phyloP scores from a whole-genome alignment of 2,888 invertebrate species.

The Liposcelis brunnea region DNA sequence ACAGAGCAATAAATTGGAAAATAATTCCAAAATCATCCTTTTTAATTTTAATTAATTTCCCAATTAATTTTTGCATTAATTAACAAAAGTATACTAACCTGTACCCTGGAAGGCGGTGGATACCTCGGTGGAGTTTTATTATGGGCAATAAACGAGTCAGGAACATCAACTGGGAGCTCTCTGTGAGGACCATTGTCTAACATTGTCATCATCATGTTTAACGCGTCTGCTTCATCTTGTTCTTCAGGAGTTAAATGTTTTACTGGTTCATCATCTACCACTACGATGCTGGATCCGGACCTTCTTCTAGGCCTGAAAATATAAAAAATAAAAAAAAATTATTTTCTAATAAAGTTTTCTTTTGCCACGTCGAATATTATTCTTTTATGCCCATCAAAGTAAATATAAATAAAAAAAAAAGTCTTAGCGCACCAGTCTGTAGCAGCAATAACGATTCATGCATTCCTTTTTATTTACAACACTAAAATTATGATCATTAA shows the following conservation, averaged over 20 bases:
- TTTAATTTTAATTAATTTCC: too few relatives aligned
- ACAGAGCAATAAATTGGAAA: too few relatives aligned
- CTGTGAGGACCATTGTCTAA: slow-evolving; percentile 54
- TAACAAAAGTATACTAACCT: slow-evolving; percentile 31
- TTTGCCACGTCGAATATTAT: too few relatives aligned
- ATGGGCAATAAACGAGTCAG: slow-evolving; percentile 79
- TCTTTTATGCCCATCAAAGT: background rate
- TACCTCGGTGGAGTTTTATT: slow-evolving; percentile 84
- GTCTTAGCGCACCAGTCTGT: background rate
- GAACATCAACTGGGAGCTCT: slow-evolving; percentile 98
- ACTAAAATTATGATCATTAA: slow-evolving; percentile 11
- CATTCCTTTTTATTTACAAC: background rate
- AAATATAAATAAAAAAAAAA: background rate
- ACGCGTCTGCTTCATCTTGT: slow-evolving; percentile 32
- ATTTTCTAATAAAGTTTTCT: background rate
- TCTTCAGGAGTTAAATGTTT: slow-evolving; percentile 31
- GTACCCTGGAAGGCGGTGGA: slow-evolving; percentile 53
- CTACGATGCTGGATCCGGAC: slow-evolving; percentile 65
- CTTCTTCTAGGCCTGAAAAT: slow-evolving; percentile 59
- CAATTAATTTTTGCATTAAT: too few relatives aligned
- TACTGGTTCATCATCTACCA: slow-evolving; percentile 49
- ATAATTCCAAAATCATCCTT: too few relatives aligned
- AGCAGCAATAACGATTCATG: background rate
- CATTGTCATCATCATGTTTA: slow-evolving; percentile 51
- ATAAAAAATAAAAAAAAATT: slow-evolving; percentile 7